Base-by-base conservation (phyloP, 2,797 vertebrate genomes). In the Spondyliosoma cantharus region DNA sequence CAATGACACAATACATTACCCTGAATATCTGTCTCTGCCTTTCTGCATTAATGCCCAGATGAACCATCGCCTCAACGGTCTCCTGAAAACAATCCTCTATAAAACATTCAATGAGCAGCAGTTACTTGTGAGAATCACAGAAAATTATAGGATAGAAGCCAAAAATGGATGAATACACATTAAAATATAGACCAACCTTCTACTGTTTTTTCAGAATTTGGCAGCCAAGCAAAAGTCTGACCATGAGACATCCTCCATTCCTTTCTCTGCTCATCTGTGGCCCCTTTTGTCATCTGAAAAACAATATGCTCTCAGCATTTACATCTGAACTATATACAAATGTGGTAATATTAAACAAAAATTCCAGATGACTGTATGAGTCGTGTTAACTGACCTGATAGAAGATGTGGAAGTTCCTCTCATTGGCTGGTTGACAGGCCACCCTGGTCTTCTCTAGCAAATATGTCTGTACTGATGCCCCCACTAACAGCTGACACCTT, bases 371-470 rank as follows among this genome's bases (percentile, higher is more conserved):
- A 37, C 9, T 11, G 37, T 37, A 37, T 11, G 9, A 13, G 45
- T 9, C 42, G 24, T 49, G 37, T 54, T 57, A 7, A 67, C 82
- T 91, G 54, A 96, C 98, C 96, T 99, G 98, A 83, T 99, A 99
- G 89, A 99, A 99, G 86, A 99, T 97, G 89, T 99, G 98, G 74
- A 99, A 99, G 91, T 99, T 99, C 89, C 98, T 97, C 87, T 99
- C 98, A 4, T 48, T 93, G 13, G 93, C 87, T 0, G 96, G 95
- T 85, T 99, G 97, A 81, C 93, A 95, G 70, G 96, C 90, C 83
- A 99, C 96, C 81, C 98, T 95, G 19, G 97, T 99, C 91, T 99
- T 99, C 93, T 99, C 98, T 78, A 99, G 92, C 50, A 99, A 93
- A 88, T 98, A 99, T 0, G 98, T 98, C 83, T 97, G 97, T 80